Base-by-base conservation (phyloP, 2,888 invertebrate genomes). In the Temnothorax rugatulus region DNA sequence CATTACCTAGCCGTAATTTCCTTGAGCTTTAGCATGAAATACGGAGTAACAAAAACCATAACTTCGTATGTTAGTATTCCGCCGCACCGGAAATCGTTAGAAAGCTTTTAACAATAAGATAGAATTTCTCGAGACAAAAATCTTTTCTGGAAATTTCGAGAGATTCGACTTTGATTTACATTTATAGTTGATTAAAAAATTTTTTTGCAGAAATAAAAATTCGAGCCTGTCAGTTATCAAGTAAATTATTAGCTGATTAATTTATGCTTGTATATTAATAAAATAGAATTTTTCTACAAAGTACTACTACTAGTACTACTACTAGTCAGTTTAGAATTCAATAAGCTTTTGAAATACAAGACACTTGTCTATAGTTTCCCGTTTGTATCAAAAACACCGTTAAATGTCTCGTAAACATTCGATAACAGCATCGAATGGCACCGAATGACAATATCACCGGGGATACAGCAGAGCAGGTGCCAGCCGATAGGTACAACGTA, bases 51-150 rank as follows among this genome's bases (percentile, higher is more conserved):
- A 87, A 90, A 91, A 90, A 90, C 84, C 64, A 54, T 47, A 85
- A 87, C 84, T 89, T 90, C n/a, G 52, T 79, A 68, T 18, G 47
- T 29, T 63, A 59, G 41, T 50, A 77, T 76, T 75, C 69, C 57
- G 29, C 52, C 52, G 15, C 47, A 50, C 50, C 81, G 52, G 73
- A 73, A 74, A 76, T 76, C 87, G 84, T 87, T 87, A 86, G 81
- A 88, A 91, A 92, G 84, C 90, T 90, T 88, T 68, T 41, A 64
- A 89, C 88, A 90, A 91, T 90, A 74, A 76, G 84, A 47, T 18
- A 69, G 50, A 71, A 85, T 84, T 87, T 85, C 68, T 41, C 69
- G 21, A n/a, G 11, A 21, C 59, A 21, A 41, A 41, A 50, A 52
- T 85, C 44, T 77, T 64, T 85, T 79, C 69, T 63, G 15, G 1